Percentiles rank a stretch among this genome's conserved stretches.
Conservation (phyloP, 2,113 vertebrate genomes). For the Tauraco erythrolophus region DNA sequence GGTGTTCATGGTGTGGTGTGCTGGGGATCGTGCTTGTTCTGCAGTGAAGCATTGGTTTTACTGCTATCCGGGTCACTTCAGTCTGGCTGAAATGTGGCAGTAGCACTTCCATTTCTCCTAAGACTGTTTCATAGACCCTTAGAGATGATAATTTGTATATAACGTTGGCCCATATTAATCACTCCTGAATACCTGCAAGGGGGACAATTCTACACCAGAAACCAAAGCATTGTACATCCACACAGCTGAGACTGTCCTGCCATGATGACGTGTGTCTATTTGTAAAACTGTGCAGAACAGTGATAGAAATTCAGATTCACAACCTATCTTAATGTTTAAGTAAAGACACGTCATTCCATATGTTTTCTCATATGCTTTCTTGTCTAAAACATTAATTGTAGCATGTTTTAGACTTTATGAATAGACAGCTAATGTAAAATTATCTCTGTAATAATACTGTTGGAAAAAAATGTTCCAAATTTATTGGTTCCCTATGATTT, state of each 20-base stretch:
- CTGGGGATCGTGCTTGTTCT: not conserved
- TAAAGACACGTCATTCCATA: not conserved
- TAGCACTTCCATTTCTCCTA: not conserved
- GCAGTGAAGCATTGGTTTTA: fast-evolving
- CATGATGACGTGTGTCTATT: not conserved
- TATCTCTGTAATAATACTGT: not conserved
- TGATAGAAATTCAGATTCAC: not conserved
- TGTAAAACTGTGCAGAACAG: not conserved
- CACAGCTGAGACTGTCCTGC: fast-evolving
- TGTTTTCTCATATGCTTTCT: not conserved
- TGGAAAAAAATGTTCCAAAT: not conserved
- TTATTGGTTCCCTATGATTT: not conserved
- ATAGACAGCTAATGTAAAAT: not conserved
- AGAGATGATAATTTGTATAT: not conserved
- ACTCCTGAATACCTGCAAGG: fast-evolving
- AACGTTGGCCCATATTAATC: not conserved
- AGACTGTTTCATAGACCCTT: fast-evolving
- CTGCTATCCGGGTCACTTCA: not conserved
- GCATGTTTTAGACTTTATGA: not conserved
- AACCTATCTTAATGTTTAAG: not conserved
- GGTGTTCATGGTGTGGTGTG: too few relatives aligned
- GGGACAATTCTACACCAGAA: not conserved
- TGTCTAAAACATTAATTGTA: not conserved
- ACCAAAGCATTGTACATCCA: fast-evolving
- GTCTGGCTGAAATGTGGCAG: not conserved